Evolutionary conservation across 2,888 invertebrate genomes (phyloP).

Genomic region (Seladonia tumulorum): DNA sequence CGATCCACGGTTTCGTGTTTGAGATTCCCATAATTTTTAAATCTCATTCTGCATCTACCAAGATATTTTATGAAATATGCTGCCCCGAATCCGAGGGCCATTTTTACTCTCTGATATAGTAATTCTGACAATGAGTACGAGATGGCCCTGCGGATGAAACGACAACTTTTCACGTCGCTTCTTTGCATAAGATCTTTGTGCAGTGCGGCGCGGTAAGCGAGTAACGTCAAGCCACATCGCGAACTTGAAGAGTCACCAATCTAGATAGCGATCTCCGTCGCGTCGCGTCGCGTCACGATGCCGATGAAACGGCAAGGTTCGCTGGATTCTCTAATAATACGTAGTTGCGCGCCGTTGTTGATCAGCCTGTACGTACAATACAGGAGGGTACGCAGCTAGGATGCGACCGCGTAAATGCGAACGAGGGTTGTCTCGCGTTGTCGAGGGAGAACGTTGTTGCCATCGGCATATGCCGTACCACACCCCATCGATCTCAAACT

Average conservation of each 20-base stretch:
- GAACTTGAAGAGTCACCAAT: background rate
- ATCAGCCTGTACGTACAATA: conserved; percentile 52
- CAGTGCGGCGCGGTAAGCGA: too few species aligned
- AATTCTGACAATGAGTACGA: background rate
- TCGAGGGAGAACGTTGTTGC: conserved; percentile 55
- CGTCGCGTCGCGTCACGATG: conserved; percentile 35
- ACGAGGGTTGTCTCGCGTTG: conserved; percentile 55
- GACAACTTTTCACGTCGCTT: background rate
- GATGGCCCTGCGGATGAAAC: background rate
- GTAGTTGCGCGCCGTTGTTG: conserved; percentile 63
- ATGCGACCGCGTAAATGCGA: conserved; percentile 57
- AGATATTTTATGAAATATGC: background rate
- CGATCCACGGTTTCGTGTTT: conserved; percentile 14
- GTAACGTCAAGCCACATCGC: background rate
- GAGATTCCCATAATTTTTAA: background rate
- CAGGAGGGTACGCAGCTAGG: conserved; percentile 58
- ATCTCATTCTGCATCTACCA: background rate
- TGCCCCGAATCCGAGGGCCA: background rate
- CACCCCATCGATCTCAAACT: conserved; percentile 61
- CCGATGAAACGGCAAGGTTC: conserved; percentile 50
- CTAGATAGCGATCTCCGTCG: conserved; percentile 46
- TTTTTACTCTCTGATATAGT: background rate
- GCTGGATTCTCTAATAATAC: conserved; percentile 68
- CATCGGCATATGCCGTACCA: conserved; percentile 60
- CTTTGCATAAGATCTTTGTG: background rate